Percentiles rank a stretch among this genome's conserved stretches.
phyloP scores from a whole-genome alignment of 2,797 vertebrate genomes.

The Pangasius krempfi region DNA sequence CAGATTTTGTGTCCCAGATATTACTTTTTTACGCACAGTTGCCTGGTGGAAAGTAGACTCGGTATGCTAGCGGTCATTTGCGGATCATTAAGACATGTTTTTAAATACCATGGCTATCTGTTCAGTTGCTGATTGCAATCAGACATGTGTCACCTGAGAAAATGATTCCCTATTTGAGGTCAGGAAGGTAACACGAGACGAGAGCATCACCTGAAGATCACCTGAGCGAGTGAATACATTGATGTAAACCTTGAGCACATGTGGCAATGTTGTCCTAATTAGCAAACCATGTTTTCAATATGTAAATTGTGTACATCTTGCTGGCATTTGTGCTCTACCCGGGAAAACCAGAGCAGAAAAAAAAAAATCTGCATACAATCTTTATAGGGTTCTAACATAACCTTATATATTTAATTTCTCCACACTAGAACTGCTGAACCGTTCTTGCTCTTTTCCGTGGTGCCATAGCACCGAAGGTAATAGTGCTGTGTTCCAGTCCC shows the following conservation, averaged over 20 bases:
- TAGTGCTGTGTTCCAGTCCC: not conserved
- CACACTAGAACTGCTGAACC: not conserved
- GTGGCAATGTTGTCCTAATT: not conserved
- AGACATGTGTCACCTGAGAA: not conserved
- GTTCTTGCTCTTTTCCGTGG: not conserved
- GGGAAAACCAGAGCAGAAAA: not conserved
- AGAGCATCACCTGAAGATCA: not conserved
- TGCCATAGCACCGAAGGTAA: not conserved
- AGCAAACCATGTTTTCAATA: not conserved
- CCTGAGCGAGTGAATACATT: not conserved
- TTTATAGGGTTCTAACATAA: not conserved
- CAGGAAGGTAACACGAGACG: not conserved
- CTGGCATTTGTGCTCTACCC: not conserved
- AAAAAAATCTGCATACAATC: not conserved
- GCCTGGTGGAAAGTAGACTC: not conserved
- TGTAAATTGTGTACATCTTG: not conserved
- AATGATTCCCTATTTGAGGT: constrained; percentile 11
- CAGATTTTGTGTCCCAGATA: not conserved
- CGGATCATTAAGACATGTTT: not conserved
- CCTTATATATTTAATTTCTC: not conserved
- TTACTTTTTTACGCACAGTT: not conserved
- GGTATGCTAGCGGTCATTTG: not conserved
- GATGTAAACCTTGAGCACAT: not conserved
- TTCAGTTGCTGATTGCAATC: not conserved
- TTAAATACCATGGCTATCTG: not conserved